Evolutionary conservation across 2,797 vertebrate species (phyloP).

Genomic region (Myotis vivesi): DNA sequence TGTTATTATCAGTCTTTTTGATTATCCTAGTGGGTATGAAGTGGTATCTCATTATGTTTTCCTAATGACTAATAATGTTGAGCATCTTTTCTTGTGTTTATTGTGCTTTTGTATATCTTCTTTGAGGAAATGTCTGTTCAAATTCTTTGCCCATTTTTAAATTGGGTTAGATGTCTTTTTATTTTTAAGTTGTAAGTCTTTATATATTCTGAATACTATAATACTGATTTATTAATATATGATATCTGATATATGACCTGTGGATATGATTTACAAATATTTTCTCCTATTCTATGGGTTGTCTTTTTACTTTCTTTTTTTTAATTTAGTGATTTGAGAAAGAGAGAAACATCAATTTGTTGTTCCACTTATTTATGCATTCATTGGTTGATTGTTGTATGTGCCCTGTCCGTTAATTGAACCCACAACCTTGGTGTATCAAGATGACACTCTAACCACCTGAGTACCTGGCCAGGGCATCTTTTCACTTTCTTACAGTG

Average conservation of each 20-base stretch:
- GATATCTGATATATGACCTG: not conserved
- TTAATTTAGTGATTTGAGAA: not conserved
- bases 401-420: not conserved
- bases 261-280: not conserved
- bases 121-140: not conserved
- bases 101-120: not conserved
- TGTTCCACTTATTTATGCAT: not conserved
- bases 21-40: not conserved
- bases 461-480: too few species aligned
- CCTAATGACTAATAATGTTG: not conserved
- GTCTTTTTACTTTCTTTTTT: not conserved
- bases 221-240: not conserved
- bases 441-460: not conserved
- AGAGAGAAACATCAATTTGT: not conserved
- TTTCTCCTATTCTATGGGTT: not conserved
- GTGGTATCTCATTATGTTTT: not conserved
- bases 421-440: not conserved
- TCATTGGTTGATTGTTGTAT: not conserved
- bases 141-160: constrained; percentile 14
- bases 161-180: not conserved
- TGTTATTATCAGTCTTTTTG: not conserved
- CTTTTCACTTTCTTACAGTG: not conserved
- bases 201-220: not conserved
- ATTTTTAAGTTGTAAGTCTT: not conserved
- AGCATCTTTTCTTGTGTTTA: not conserved